Percentiles rank a stretch among this genome's conserved stretches.
These are phyloP conservation scores for Potorous gilbertii DNA, from an alignment of 2,797 vertebrate species.

Conservation along the genomic window DNA sequence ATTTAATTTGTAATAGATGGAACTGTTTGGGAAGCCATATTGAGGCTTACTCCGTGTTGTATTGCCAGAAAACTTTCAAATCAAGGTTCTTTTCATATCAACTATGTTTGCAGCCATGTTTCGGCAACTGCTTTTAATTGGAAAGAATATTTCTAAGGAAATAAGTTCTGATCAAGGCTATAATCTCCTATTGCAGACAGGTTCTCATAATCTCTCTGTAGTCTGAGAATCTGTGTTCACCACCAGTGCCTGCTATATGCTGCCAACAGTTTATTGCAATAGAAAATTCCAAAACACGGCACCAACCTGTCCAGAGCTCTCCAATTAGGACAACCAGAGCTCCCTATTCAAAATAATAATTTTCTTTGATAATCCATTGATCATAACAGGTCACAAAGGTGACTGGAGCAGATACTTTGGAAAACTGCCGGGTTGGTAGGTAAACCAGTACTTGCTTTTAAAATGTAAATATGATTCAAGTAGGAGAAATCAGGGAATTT, in stretches of 20 bases:
- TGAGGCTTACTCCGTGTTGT: slow-evolving; percentile 65
- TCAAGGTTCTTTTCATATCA: slow-evolving; percentile 75
- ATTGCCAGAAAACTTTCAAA: slow-evolving; percentile 80
- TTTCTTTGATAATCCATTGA: slow-evolving; percentile 56
- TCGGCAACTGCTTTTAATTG: slow-evolving; percentile 72
- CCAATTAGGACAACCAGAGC: slow-evolving; percentile 54
- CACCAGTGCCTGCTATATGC: slow-evolving; percentile 82
- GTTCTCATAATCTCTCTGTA: slow-evolving; percentile 33
- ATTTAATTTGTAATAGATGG: slow-evolving; percentile 87
- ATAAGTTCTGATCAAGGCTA: slow-evolving; percentile 77
- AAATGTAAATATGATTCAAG: slow-evolving; percentile 72
- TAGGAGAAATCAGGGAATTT: slow-evolving; percentile 82
- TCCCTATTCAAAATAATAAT: slow-evolving; percentile 37
- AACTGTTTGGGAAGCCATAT: slow-evolving; percentile 75
- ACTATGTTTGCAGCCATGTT: slow-evolving; percentile 74
- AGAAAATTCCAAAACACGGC: slow-evolving; percentile 65
- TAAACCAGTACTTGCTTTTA: slow-evolving; percentile 26
- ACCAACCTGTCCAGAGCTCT: slow-evolving; percentile 75
- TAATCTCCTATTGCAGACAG: slow-evolving; percentile 44
- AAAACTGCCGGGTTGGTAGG: slow-evolving; percentile 72
- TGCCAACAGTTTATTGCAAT: slow-evolving; percentile 71
- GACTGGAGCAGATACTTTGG: slow-evolving; percentile 64
- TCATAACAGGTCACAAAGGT: slow-evolving; percentile 66
- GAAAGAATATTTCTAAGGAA: slow-evolving; percentile 77
- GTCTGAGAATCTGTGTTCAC: slow-evolving; percentile 75